Evolutionary conservation across 2,888 invertebrate genomes (phyloP).

Genomic region (Frankliniella fusca): DNA sequence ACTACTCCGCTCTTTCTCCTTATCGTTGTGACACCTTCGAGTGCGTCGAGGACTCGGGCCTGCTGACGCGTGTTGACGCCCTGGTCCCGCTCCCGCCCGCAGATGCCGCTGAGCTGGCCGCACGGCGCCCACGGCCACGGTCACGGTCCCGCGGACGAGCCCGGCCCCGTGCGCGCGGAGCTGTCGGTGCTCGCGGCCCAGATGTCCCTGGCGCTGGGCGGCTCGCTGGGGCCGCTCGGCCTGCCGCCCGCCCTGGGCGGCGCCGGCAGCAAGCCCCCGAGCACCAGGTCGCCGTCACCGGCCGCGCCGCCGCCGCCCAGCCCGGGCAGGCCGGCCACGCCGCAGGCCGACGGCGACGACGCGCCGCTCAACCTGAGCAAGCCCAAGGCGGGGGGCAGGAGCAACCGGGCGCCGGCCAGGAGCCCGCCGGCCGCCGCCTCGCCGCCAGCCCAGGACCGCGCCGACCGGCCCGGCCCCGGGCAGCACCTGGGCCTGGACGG

Average conservation of each 20-base stretch:
- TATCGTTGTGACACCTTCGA: too few relatives aligned
- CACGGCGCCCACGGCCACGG: background rate
- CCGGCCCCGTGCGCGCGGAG: background rate
- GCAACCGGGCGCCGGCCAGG: slow-evolving; percentile 33
- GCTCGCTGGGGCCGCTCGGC: slow-evolving; percentile 46
- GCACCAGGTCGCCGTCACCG: slow-evolving; percentile 24
- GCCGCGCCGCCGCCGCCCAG: slow-evolving; percentile 39
- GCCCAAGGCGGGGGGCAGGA: slow-evolving; percentile 56
- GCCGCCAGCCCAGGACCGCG: background rate
- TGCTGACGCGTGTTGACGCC: too few relatives aligned
- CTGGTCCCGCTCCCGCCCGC: background rate
- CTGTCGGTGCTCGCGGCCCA: slow-evolving; percentile 7
- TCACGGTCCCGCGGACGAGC: background rate
- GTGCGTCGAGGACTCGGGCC: too few relatives aligned
- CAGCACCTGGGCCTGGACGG: background rate
- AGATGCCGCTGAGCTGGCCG: background rate
- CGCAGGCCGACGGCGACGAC: slow-evolving; percentile 44
- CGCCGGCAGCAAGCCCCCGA: slow-evolving; percentile 29
- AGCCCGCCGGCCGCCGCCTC: slow-evolving; percentile 36
- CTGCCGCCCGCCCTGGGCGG: slow-evolving; percentile 35
- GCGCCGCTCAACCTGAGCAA: slow-evolving; percentile 85
- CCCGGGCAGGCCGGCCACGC: slow-evolving; percentile 45
- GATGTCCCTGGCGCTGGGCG: slow-evolving; percentile 30
- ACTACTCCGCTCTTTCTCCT: too few relatives aligned
- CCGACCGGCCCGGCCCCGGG: background rate